phyloP scores from a whole-genome alignment of 2,888 invertebrate species.

The Caenorhabditis sp. region DNA sequence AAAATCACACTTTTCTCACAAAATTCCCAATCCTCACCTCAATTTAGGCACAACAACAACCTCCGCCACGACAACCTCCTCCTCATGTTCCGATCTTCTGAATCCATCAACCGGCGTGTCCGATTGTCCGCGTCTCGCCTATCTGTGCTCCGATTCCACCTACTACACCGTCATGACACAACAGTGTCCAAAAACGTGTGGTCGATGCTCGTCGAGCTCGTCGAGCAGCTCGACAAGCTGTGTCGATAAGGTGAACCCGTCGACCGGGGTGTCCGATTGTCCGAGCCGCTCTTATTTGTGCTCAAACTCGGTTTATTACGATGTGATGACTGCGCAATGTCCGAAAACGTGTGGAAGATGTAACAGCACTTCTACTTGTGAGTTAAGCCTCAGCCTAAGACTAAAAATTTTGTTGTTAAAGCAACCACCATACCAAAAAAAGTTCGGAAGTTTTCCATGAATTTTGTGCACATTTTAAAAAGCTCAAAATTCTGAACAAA shows the following conservation, averaged over 20 bases:
- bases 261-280: slow-evolving; percentile 43
- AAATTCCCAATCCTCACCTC: no score
- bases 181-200: slow-evolving; percentile 44
- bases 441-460: background rate
- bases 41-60: background rate
- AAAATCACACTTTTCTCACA: no score
- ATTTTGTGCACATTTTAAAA: background rate
- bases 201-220: slow-evolving; percentile 24
- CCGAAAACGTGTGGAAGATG: slow-evolving; percentile 43
- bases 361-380: background rate
- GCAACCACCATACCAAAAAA: background rate
- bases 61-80: background rate
- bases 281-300: slow-evolving; percentile 32
- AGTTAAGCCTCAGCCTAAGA: no score
- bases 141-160: slow-evolving; percentile 34
- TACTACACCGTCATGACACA: slow-evolving; percentile 42
- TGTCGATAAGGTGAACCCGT: slow-evolving; percentile 16
- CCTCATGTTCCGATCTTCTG: slow-evolving; percentile 28
- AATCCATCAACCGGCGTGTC: slow-evolving; percentile 43
- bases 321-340: slow-evolving; percentile 42
- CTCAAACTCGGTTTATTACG: slow-evolving; percentile 38
- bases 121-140: slow-evolving; percentile 34
- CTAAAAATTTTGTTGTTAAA: no score
- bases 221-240: background rate
- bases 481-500: background rate